These are phyloP conservation scores for Asbolus verrucosus DNA, from an alignment of 1,140 invertebrate species.

Conservation along the genomic window DNA sequence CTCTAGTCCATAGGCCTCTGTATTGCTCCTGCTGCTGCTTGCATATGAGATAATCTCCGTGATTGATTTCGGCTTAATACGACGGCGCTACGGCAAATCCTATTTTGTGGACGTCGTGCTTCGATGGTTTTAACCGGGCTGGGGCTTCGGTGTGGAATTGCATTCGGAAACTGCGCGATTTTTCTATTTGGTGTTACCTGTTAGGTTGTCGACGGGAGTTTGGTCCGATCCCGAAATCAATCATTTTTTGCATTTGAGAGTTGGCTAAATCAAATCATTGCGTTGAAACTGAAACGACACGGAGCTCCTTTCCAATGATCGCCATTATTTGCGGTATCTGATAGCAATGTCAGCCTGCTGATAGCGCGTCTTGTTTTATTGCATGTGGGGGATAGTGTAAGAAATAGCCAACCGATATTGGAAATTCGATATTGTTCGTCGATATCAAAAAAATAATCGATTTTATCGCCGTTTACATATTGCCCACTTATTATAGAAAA, in stretches of 20 bases:
- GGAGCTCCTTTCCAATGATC: too few relatives aligned
- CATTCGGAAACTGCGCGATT: not conserved
- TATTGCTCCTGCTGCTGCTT: constrained; percentile 16
- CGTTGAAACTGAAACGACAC: not conserved
- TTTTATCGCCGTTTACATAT: too few relatives aligned
- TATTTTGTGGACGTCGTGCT: constrained; percentile 20
- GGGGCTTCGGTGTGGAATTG: not conserved
- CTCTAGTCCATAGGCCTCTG: constrained; percentile 14
- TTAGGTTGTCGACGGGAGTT: too few relatives aligned
- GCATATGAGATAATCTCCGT: constrained; percentile 35
- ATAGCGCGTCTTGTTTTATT: too few relatives aligned
- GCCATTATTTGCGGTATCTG: too few relatives aligned
- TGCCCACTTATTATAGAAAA: too few relatives aligned
- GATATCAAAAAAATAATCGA: too few relatives aligned
- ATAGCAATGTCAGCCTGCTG: too few relatives aligned
- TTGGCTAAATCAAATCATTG: not conserved
- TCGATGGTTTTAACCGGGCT: constrained; percentile 1
- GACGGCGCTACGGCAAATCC: constrained; percentile 30
- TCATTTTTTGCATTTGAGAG: constrained; percentile 2
- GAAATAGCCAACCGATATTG: too few relatives aligned
- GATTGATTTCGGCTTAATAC: constrained; percentile 37
- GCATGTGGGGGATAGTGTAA: too few relatives aligned
- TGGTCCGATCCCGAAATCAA: not conserved
- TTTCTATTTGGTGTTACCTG: too few relatives aligned
- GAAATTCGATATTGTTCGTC: too few relatives aligned